Base-by-base conservation (phyloP, 2,888 invertebrate genomes). In the Stenurella melanura region DNA sequence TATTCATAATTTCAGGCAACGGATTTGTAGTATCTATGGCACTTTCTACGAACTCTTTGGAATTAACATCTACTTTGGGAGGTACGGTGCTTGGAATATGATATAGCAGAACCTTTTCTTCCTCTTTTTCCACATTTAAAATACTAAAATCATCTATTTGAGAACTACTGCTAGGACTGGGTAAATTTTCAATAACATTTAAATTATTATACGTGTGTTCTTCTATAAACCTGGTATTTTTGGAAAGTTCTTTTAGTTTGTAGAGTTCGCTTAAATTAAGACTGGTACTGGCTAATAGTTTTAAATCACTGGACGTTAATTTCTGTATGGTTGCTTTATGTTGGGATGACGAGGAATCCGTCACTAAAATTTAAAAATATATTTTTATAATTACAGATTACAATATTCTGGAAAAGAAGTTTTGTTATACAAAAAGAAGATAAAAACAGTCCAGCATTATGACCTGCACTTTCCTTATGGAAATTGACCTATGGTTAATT, bases 261-360 rank as follows among this genome's bases (percentile, higher is more conserved):
- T 93, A 91, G 5, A 93, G 87, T 84, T 93, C 92, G 56, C 92
- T 92, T 54, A 93, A 88, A 61, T 84, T 91, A 91, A 63, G 91
- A 87, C 88, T 92, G 89, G 81, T 92, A 87, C 80, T 80, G 0
- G 94, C 92, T 74, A 95, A 90, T 79, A 93, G 90, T 15, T 94
- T 93, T 6, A 96, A 87, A 85, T 95, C 93, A 71, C 91, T 90
- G 7, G 94, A 92, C 83, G 92, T 93, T 42, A 96, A 88, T 83
- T 93, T 94, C 81, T 92, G 92, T 12, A 96, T 92, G 18, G 92
- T 91, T 1, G 95, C 93, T 86, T 92, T 93, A 18, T 92, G 92
- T 89, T 94, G 93, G 69, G 90, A 93, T 86, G 93, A 93, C 5
- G 91, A 91, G 73, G 90, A 90, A 64, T 93, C 90, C 42, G 93